Conservation (phyloP, 2,888 invertebrate genomes). For the Leptodirus hochenwartii region DNA sequence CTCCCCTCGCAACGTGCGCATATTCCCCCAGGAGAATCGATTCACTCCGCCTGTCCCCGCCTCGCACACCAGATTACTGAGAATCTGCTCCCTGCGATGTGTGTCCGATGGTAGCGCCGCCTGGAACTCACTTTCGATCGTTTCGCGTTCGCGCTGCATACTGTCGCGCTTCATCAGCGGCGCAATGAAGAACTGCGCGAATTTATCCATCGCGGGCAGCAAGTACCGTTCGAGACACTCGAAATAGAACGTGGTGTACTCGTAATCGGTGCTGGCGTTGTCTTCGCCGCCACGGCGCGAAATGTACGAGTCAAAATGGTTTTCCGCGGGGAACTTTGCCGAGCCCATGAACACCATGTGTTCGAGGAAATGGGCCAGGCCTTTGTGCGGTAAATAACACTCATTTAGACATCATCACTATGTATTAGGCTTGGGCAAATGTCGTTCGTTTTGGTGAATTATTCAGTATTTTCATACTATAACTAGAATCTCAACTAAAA, state of each 20-base stretch:
- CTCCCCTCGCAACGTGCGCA: slow-evolving; percentile 48
- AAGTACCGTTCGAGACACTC: slow-evolving; percentile 70
- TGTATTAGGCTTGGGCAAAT: too few relatives aligned
- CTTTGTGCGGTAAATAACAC: too few relatives aligned
- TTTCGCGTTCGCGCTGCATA: slow-evolving; percentile 71
- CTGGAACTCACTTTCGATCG: slow-evolving; percentile 81
- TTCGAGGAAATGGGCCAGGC: slow-evolving; percentile 68
- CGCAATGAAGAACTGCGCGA: slow-evolving; percentile 74
- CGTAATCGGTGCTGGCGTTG: slow-evolving; percentile 77
- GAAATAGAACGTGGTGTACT: slow-evolving; percentile 76
- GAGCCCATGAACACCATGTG: slow-evolving; percentile 95
- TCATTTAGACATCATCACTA: too few relatives aligned
- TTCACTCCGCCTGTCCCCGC: slow-evolving; percentile 50
- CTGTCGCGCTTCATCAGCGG: slow-evolving; percentile 73
- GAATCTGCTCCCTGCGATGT: slow-evolving; percentile 56
- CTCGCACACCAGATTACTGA: slow-evolving; percentile 51
- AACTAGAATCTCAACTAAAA: too few relatives aligned
- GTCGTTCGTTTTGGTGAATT: too few relatives aligned
- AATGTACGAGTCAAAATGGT: slow-evolving; percentile 65
- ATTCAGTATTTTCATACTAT: too few relatives aligned
- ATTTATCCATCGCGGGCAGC: slow-evolving; percentile 59
- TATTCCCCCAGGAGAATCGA: slow-evolving; percentile 76
- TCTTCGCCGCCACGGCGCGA: slow-evolving; percentile 71
- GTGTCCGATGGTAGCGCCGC: slow-evolving; percentile 58
- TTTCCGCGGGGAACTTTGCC: slow-evolving; percentile 71